Base-by-base conservation (phyloP, 2,888 invertebrate genomes). In the Bellardia pandia region DNA sequence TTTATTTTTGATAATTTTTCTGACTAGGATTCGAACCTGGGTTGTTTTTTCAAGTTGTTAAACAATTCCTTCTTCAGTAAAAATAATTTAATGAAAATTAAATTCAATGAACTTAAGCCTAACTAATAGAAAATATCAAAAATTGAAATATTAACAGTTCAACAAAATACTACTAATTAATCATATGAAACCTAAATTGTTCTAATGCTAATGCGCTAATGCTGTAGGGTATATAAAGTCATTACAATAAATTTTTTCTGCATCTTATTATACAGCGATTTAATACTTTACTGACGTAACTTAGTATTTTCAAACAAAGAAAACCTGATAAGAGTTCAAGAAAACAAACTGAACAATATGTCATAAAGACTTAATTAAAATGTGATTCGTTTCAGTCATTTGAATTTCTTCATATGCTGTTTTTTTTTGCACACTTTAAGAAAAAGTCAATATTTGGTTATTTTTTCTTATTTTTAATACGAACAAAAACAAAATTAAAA, bases 241-340 rank as follows among this genome's bases (percentile, higher is more conserved):
- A 51, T 51, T n/a, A 51, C 13, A n/a, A 51, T n/a, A n/a, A 51
- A n/a, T n/a, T 51, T 51, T n/a, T 0, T 3, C 56, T 56, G 30
- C 14, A 45, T 68, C 14, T 48, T 9, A 5, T n/a, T 33, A 45
- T 14, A 48, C 30, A 48, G 9, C 14, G 37, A 51, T n/a, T n/a
- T 30, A 30, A 30, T 30, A 37, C 33, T 33, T 69, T 48, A 30
- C 16, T 51, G 16, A 37, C 37, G 51, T 51, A n/a, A 51, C 11
- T 33, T 5, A 51, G 16, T 69, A 37, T 51, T 37, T 69, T 53
- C 14, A 16, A 51, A 14, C 14, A 11, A 51, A 69, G 0, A 45
- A 66, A 45, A 51, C 9, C 37, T 69, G 69, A 69, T 69, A 69
- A 69, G 16, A 37, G 9, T 51, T 48, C n/a, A 33, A 9, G 16